Evolutionary conservation across 2,888 invertebrate species (phyloP).

Genomic region (Cyrtodaria siliqua): DNA sequence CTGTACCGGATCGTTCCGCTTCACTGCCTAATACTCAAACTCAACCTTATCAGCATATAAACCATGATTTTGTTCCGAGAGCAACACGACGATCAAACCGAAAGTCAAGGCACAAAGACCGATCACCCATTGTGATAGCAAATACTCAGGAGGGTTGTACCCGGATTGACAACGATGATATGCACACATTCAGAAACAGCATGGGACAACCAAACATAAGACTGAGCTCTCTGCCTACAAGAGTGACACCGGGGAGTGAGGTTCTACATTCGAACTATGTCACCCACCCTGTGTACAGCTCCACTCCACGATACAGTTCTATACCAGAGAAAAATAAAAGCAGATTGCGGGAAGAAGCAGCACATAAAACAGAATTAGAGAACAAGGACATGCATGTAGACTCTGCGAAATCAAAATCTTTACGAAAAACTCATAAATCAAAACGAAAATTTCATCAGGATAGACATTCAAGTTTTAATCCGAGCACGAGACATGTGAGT

Average conservation of each 20-base stretch:
- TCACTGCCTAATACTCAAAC: slow-evolving; percentile 9
- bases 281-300: slow-evolving; percentile 62
- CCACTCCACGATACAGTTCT: slow-evolving; percentile 58
- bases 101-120: slow-evolving; percentile 53
- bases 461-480: slow-evolving; percentile 56
- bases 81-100: slow-evolving; percentile 36
- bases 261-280: slow-evolving; percentile 48
- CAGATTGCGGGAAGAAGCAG: not conserved
- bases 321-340: slow-evolving; percentile 14
- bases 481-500: slow-evolving; percentile 44
- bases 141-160: slow-evolving; percentile 37
- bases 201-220: slow-evolving; percentile 46
- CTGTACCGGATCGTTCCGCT: slow-evolving; percentile 34
- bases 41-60: slow-evolving; percentile 8
- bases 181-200: slow-evolving; percentile 49
- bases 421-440: slow-evolving; percentile 42
- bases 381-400: slow-evolving; percentile 14
- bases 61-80: slow-evolving; percentile 17
- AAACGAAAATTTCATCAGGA: slow-evolving; percentile 57
- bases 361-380: slow-evolving; percentile 3
- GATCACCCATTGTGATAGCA: slow-evolving; percentile 52
- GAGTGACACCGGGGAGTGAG: slow-evolving; percentile 38
- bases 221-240: slow-evolving; percentile 57
- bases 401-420: slow-evolving; percentile 18
- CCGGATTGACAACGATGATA: slow-evolving; percentile 36